Percentiles rank a stretch among this genome's conserved stretches.
phyloP scores from a whole-genome alignment of 2,888 invertebrate species.

The Patella pellucida region DNA sequence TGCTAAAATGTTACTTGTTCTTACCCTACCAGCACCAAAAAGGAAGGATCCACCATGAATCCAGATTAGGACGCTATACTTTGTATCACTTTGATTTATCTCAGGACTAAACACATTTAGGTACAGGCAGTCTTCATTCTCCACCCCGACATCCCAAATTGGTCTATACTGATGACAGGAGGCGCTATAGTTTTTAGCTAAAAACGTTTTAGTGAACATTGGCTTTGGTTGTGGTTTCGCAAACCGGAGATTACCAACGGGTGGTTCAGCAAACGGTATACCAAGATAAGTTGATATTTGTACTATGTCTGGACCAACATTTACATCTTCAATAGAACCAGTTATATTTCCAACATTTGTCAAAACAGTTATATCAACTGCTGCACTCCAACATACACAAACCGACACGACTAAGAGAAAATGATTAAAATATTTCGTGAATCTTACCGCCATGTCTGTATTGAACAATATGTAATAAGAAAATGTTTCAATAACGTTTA shows the following conservation, averaged over 20 bases:
- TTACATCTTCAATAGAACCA: not conserved
- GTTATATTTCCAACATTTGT: not conserved
- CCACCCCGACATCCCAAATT: not conserved
- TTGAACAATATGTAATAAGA: too few relatives aligned
- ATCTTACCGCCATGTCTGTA: too few relatives aligned
- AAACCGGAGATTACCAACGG: not conserved
- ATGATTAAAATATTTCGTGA: too few relatives aligned
- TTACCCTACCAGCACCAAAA: constrained; percentile 33
- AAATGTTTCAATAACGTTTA: too few relatives aligned
- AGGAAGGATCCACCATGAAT: constrained; percentile 46
- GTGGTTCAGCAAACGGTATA: not conserved
- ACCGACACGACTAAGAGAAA: too few relatives aligned
- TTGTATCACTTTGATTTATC: constrained; percentile 12
- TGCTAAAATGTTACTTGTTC: constrained; percentile 18
- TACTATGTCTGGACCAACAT: not conserved
- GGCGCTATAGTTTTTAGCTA: constrained; percentile 37
- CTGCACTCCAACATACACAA: too few relatives aligned
- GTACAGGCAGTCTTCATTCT: constrained; percentile 44
- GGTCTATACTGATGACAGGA: constrained; percentile 40
- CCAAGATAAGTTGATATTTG: not conserved
- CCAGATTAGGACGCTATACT: constrained; percentile 42
- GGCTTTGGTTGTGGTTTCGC: constrained; percentile 11
- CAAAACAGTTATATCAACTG: not conserved
- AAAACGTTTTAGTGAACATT: constrained; percentile 27
- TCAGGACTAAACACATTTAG: constrained; percentile 49